phyloP scores from a whole-genome alignment of 2,797 vertebrate genomes.

The Tiaroga cobitis region DNA sequence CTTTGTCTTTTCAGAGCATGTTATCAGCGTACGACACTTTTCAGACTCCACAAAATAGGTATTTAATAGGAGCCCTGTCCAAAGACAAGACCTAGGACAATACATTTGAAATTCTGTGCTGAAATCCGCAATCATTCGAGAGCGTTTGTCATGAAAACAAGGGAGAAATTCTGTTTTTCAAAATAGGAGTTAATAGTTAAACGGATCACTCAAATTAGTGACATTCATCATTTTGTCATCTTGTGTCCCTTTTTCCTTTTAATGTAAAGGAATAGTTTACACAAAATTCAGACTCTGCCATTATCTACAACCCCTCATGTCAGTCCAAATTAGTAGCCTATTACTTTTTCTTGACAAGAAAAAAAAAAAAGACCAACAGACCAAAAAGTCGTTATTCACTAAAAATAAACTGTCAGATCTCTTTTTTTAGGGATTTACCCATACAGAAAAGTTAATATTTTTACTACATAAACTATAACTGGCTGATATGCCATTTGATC shows the following conservation, averaged over 20 bases:
- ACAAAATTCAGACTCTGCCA: background rate
- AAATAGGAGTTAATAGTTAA: background rate
- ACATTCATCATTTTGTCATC: background rate
- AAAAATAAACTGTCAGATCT: no score
- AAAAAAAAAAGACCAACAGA: no score
- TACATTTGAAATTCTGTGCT: background rate
- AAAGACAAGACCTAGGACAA: constrained; percentile 31
- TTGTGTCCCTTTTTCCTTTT: background rate
- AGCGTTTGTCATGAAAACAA: background rate
- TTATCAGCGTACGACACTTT: constrained; percentile 29
- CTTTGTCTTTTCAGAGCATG: constrained; percentile 38
- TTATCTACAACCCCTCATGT: background rate
- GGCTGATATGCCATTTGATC: background rate
- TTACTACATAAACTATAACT: background rate
- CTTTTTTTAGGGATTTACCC: no score
- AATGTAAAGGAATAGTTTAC: background rate
- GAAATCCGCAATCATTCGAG: background rate
- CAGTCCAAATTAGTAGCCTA: background rate
- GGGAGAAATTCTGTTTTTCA: constrained; percentile 5
- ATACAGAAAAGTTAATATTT: background rate
- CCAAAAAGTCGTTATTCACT: no score
- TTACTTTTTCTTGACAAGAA: constrained; percentile 1
- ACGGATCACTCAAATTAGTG: background rate
- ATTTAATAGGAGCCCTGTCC: constrained; percentile 14
- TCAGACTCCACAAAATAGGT: constrained; percentile 23